phyloP scores from a whole-genome alignment of 2,113 vertebrate species.

The Dromiciops gliroides region DNA sequence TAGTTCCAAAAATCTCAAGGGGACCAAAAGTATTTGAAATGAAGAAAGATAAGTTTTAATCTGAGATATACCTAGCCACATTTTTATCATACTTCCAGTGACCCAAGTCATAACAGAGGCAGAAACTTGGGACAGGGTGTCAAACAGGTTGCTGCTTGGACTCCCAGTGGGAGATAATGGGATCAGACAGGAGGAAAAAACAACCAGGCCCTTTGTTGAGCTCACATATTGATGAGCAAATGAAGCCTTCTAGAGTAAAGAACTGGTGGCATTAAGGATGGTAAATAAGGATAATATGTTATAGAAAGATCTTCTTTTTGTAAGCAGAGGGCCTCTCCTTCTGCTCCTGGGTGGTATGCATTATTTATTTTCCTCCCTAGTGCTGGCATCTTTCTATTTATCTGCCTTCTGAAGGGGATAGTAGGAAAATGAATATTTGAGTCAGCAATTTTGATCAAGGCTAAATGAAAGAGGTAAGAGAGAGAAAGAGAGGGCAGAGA shows the following conservation, averaged over 20 bases:
- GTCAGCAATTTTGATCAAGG: conserved; percentile 74
- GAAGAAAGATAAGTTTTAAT: not conserved
- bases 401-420: conserved; percentile 72
- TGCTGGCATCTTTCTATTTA: conserved; percentile 40
- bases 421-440: conserved; percentile 77
- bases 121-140: not conserved
- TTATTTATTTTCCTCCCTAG: conserved; percentile 77
- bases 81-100: not conserved
- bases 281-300: conserved; percentile 36
- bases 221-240: not conserved
- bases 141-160: not conserved
- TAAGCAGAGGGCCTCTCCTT: conserved; percentile 68
- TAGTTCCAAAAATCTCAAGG: conserved; percentile 17
- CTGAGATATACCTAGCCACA: not conserved
- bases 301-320: conserved; percentile 57
- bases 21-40: conserved; percentile 17
- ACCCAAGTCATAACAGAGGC: not conserved
- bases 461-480: conserved; percentile 63
- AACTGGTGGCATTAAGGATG: not conserved
- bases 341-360: conserved; percentile 68
- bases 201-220: not conserved
- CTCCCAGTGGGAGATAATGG: accelerated
- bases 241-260: not conserved
- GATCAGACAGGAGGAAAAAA: not conserved
- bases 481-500: not conserved